Percentiles rank a stretch among this genome's conserved stretches.
Conservation (phyloP, 2,888 invertebrate species). For the Parnassius smintheus region DNA sequence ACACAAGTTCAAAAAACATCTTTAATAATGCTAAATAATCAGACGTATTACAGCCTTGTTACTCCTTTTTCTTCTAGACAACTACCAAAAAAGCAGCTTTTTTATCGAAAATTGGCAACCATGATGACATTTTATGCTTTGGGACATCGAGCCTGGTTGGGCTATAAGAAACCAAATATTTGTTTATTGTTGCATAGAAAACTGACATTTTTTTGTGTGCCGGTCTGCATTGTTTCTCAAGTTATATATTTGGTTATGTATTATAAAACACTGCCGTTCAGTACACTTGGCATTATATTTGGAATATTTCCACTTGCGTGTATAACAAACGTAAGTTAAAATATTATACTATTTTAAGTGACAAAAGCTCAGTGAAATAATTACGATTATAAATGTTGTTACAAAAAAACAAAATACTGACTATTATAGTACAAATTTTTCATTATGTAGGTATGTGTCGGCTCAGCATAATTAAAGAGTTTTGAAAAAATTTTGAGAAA, state of each 20-base stretch:
- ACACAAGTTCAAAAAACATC: too few species aligned
- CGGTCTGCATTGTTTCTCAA: conserved; percentile 21
- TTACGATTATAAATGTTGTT: too few species aligned
- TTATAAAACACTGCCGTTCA: conserved; percentile 26
- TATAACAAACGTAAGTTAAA: conserved; percentile 29
- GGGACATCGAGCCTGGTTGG: conserved; percentile 29
- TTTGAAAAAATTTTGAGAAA: conserved; percentile 35
- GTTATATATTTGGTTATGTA: conserved; percentile 24
- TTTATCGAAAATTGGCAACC: conserved; percentile 24
- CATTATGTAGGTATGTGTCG: conserved; percentile 25
- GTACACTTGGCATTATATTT: conserved; percentile 23
- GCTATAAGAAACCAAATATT: conserved; percentile 25
- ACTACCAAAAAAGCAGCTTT: conserved; percentile 22
- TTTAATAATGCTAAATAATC: too few species aligned
- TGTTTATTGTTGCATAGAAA: conserved; percentile 10
- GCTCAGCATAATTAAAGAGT: conserved; percentile 26
- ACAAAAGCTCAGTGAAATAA: too few species aligned
- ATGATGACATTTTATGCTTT: conserved; percentile 17
- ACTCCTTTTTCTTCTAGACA: conserved; percentile 18
- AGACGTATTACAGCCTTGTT: too few species aligned
- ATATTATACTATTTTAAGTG: background rate
- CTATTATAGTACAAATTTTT: background rate
- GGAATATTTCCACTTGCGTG: conserved; percentile 26
- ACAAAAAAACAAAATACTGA: too few species aligned
- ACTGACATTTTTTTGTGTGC: background rate